Evolutionary conservation across 2,888 invertebrate species (phyloP).

Genomic region (Melolontha melolontha): DNA sequence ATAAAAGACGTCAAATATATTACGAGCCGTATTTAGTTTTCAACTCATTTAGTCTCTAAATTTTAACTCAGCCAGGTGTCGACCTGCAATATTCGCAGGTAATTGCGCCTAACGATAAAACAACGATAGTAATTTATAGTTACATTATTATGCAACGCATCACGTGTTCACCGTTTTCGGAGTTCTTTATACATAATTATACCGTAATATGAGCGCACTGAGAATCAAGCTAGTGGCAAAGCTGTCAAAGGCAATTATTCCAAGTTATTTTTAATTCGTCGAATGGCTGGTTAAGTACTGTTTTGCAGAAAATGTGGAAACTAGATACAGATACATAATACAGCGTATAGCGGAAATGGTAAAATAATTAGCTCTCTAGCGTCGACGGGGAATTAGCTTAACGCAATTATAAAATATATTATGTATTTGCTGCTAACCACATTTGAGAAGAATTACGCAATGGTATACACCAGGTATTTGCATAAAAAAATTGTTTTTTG

Average conservation of each 20-base stretch:
- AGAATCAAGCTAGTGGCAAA: no score
- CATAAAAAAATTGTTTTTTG: slow-evolving; percentile 3
- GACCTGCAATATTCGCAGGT: background rate
- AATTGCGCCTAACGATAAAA: background rate
- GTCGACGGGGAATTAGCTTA: slow-evolving; percentile 7
- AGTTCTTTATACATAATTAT: background rate
- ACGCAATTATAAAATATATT: slow-evolving; percentile 21
- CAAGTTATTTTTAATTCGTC: background rate
- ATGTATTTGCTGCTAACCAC: slow-evolving; percentile 4
- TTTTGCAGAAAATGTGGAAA: slow-evolving; percentile 11
- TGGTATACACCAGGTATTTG: slow-evolving; percentile 12
- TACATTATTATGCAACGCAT: background rate
- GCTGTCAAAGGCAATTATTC: background rate
- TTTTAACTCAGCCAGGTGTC: slow-evolving; percentile 6
- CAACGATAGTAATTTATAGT: slow-evolving; percentile 7
- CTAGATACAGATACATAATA: no score
- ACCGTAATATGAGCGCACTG: background rate
- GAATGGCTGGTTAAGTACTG: background rate
- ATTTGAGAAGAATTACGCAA: slow-evolving; percentile 24
- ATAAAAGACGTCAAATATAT: no score
- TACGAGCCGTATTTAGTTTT: background rate
- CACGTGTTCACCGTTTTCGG: slow-evolving; percentile 1
- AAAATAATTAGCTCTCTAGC: slow-evolving; percentile 15
- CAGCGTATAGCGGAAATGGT: slow-evolving; percentile 13
- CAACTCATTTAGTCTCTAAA: slow-evolving; percentile 4